Conservation (phyloP, 2,797 vertebrate species). For the Falco concolor region DNA sequence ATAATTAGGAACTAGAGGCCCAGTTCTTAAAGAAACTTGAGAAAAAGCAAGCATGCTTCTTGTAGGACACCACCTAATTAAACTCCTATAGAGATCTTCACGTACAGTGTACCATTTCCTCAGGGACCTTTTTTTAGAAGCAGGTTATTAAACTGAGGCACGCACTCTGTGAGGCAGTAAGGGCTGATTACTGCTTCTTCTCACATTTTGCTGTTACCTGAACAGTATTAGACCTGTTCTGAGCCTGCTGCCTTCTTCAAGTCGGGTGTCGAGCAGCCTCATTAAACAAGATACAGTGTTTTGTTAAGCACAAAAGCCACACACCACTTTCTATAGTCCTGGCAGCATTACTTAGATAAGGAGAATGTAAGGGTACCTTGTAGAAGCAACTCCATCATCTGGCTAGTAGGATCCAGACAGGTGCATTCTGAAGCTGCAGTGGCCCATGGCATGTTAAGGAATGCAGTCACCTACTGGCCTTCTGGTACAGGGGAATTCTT, state of each 20-base stretch:
- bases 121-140: not conserved
- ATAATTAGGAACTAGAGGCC: not conserved
- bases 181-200: not conserved
- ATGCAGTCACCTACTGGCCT: not conserved
- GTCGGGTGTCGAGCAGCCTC: not conserved
- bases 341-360: not conserved
- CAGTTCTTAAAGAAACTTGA: not conserved
- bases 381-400: not conserved
- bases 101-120: not conserved
- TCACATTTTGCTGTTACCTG: not conserved
- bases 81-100: not conserved
- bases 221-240: not conserved
- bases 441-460: fast-evolving
- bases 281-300: not conserved
- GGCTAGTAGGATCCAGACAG: not conserved
- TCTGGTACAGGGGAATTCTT: not conserved
- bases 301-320: not conserved
- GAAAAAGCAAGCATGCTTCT: not conserved
- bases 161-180: not conserved
- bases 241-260: not conserved
- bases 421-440: not conserved
- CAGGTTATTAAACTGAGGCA: not conserved
- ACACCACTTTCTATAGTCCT: not conserved
- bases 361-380: not conserved
- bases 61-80: not conserved